A percentile compares a stretch with the other conserved stretches of the same genome.
Conservation (phyloP, 2,888 invertebrate species). For the Steinernema carpocapsae region DNA sequence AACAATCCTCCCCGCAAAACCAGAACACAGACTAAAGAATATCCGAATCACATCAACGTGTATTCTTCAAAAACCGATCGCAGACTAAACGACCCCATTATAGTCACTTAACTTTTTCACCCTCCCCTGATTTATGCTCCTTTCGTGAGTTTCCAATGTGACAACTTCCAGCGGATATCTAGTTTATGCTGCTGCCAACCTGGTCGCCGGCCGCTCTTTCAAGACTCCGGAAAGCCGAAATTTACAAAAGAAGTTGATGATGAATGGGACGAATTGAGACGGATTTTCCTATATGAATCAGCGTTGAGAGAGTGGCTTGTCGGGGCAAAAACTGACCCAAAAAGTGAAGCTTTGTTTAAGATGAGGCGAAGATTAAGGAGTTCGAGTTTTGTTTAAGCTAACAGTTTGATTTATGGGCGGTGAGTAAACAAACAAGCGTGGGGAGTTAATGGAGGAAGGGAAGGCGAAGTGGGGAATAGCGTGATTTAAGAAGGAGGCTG, state of each 20-base stretch:
- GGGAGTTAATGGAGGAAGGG: neutral
- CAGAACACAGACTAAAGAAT: neutral
- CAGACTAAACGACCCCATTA: conserved; percentile 12
- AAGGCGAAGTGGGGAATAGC: neutral
- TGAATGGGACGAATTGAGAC: conserved; percentile 14
- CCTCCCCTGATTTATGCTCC: conserved; percentile 20
- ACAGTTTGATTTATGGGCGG: neutral
- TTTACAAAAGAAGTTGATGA: conserved; percentile 8
- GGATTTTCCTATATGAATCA: conserved; percentile 14
- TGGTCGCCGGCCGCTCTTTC: too few species aligned
- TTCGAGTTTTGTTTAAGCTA: neutral
- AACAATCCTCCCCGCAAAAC: too few species aligned
- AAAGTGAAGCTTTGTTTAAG: neutral
- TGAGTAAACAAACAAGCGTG: neutral
- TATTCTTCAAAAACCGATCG: neutral
- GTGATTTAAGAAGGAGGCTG: too few species aligned
- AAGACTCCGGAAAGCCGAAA: neutral
- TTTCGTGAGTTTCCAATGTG: conserved; percentile 15
- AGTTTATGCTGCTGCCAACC: neutral
- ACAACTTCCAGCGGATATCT: neutral
- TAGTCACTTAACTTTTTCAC: conserved; percentile 26
- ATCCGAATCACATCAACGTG: neutral
- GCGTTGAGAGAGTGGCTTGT: neutral
- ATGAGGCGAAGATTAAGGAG: neutral
- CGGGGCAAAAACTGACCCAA: neutral